Evolutionary conservation across 2,113 vertebrate genomes (phyloP), one percentile per base, ranked within the genome.

Genomic region (Melanocharis versteri): DNA sequence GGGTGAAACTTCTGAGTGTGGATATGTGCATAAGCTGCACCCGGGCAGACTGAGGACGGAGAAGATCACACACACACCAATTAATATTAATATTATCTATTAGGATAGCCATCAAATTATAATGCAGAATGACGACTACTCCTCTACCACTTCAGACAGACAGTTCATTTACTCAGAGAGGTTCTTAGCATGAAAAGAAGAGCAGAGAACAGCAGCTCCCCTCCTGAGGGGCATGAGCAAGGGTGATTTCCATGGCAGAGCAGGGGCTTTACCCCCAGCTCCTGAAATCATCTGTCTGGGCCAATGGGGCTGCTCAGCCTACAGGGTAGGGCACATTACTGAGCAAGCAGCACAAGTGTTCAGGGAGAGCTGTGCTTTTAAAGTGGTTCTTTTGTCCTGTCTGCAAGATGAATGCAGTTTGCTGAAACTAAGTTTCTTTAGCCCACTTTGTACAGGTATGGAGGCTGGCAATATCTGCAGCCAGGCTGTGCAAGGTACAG

Each of bases 381-480:
- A 39, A 82, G 62, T 45, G 30, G 19, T 53, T 97, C 93, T 97
- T 91, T 88, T 88, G 77, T 84, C 90, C 93, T 96, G 70, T 94
- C 94, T 90, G 90, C 76, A 97, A 97, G 95, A 95, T 66, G 65
- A 91, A 89, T 89, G 57, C 30, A 75, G n/a, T 91, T 95, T 64
- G 89, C 83, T 75, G 78, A 92, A 94, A 94, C 78, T 1, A 56
- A 79, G 81, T 94, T 96, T 93, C 70, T 81, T 96, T 33, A 76
- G 85, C 48, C 77, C 0, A 1, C 48, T 90, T 90, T 93, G 33
- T 72, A 66, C 39, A 88, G 80, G 78, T 92, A 80, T 60, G 60
- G 72, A 88, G 82, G 84, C 78, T 92, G 91, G 88, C 91, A 96
- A 57, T 90, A 94, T 94, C 96, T 93, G 81, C 30, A 96, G 89